Base-by-base conservation (phyloP, 2,888 invertebrate genomes). In the Tetropium fuscum region DNA sequence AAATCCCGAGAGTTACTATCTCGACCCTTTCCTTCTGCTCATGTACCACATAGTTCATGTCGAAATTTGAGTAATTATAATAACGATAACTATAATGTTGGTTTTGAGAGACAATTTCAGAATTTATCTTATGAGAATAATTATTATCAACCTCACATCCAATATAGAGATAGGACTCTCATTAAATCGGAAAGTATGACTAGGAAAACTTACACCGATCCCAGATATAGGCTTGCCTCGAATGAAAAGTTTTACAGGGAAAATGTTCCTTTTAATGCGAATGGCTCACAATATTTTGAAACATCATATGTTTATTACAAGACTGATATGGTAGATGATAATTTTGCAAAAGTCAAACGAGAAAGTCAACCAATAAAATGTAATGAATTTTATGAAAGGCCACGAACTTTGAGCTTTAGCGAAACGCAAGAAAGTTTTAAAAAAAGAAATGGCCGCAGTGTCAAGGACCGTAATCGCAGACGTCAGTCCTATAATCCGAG, bases 1-100 rank as follows among this genome's bases (percentile, higher is more conserved):
- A 89, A 89, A 72, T 90, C 90, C 0, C 86, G 89, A 3, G 90
- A 90, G 76, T 81, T 90, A 8, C 80, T 90, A 1, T 87, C 87
- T 27, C 86, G 88, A 45, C 88, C 89, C 0, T 82, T 83, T 68
- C 79, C 80, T 20, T 69, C 75, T 20, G 71, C 75, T 3, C 71
- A 71, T 48, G 61, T 60, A 3, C 69, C 71, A 2, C 78, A 80
- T 63, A 78, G 78, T 60, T 81, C 81, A 2, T 81, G 80, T 58
- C 73, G 80, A 6, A 80, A 80, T 63, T 69, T 81, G 34, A 68
- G 64, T 13, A 57, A 54, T 16, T n/a, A n/a, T n/a, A 73, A 73
- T 51, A 71, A 71, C 36, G 71, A 69, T 32, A 59, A 44, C 20
- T 62, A 54, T 53, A 22, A 53, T 4, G 51, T 53, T 6, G 67